Base-by-base conservation (phyloP, 2,113 vertebrate genomes). In the Rhinogobius similis region DNA sequence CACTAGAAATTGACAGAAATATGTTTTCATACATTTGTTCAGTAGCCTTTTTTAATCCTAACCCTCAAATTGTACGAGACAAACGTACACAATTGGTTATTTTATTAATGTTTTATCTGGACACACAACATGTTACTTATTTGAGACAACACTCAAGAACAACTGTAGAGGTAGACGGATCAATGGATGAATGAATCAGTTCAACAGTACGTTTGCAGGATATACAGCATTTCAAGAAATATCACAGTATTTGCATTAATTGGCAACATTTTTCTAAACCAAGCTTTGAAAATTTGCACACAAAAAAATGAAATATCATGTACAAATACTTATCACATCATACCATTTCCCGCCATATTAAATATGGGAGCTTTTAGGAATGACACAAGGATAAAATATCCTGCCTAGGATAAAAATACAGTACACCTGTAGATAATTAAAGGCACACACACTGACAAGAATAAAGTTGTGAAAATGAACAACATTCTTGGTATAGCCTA, bases 381-480 rank as follows among this genome's bases (percentile, higher is more conserved):
- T 58, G 55, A 58, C 55, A 58, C 6, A 11, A 29, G 55, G 55
- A 80, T 86, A n/a, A n/a, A n/a, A n/a, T n/a, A n/a, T n/a, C n/a
- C 82, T 72, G 82, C 82, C 81, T 88, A 85, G 61, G 78, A 87
- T 80, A 88, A 73, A 68, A 85, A 83, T 78, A 83, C 83, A 87
- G 84, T 76, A 85, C 78, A 89, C 88, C 85, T 90, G 84, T 85
- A 87, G 66, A 86, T 85, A 68, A 83, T 83, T 73, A 88, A 87
- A 89, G 88, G 88, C 87, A 90, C 87, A 89, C 75, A 23, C 46
- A 83, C 75, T 75, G 78, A 82, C 46, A 84, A 85, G 78, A 82
- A 53, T 84, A 85, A 86, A 86, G 67, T 85, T 80, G 71, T 82
- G 82, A 78, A 79, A 61, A 68, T 79, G 62, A 65, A 68, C 81